Conservation (phyloP, 1,140 invertebrate genomes). For the Zelostemma sp. region DNA sequence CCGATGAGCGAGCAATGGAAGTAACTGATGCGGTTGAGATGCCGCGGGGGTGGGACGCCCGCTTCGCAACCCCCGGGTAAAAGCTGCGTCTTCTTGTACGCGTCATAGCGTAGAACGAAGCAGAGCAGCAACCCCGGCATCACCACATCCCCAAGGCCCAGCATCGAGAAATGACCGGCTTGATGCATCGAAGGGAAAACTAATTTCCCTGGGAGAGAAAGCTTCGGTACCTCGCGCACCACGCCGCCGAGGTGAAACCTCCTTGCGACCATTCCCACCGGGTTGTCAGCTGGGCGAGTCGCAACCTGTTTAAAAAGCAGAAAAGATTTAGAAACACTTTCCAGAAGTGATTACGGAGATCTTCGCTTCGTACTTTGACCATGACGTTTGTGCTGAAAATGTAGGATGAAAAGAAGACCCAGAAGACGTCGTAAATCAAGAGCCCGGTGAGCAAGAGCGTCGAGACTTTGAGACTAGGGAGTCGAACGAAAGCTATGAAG, state of each 20-base stretch:
- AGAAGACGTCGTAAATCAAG: slow-evolving; percentile 97
- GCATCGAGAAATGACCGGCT: slow-evolving; percentile 95
- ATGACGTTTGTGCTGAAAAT: slow-evolving; percentile 99
- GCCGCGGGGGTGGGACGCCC: slow-evolving; percentile 82
- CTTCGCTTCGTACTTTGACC: slow-evolving; percentile 85
- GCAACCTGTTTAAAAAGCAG: slow-evolving; percentile 74
- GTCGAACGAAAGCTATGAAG: slow-evolving; percentile 95
- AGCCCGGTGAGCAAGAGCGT: slow-evolving; percentile 93
- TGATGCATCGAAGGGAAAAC: slow-evolving; percentile 98
- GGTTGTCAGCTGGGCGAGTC: slow-evolving; percentile 94
- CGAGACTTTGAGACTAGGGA: slow-evolving; percentile 97
- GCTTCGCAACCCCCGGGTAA: slow-evolving; percentile 78
- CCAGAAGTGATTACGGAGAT: too few species aligned
- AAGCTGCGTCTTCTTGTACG: slow-evolving; percentile 93
- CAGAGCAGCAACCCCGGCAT: slow-evolving; percentile 97
- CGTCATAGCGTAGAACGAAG: slow-evolving; percentile 96
- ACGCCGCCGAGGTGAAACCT: slow-evolving; percentile 91
- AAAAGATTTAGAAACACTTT: too few species aligned
- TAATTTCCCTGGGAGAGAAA: slow-evolving; percentile 95
- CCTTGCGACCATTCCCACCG: slow-evolving; percentile 92
- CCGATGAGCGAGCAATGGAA: slow-evolving; percentile 99
- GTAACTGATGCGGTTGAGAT: slow-evolving; percentile 81
- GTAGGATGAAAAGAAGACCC: slow-evolving; percentile 98
- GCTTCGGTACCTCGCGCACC: slow-evolving; percentile 90
- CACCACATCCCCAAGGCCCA: slow-evolving; percentile 96